Evolutionary conservation across 92 coral and sea anemone species (phyloP), one percentile per base, ranked within the genome.

Genomic region (Epizoanthus scotinus): DNA sequence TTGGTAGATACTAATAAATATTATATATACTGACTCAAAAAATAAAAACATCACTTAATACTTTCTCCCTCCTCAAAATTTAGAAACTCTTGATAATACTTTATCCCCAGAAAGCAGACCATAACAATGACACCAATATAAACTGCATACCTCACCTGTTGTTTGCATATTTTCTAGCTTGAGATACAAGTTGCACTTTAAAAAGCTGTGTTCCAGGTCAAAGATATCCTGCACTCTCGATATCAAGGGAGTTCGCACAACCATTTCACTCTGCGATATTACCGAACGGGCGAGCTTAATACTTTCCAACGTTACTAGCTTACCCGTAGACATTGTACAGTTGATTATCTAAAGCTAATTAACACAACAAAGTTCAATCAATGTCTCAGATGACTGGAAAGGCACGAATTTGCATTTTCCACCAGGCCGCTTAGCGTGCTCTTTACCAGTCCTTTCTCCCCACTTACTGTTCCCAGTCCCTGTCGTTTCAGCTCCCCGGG

Each of bases 141-240:
- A 6, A 62, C 38, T 20, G n/a, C 14, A 15, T 26, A 10, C 19
- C 77, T 68, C 31, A 77, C 87, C 87, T 36, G 87, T 84, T 65
- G 47, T 82, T 55, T 86, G 94, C 89, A 91, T 79, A 78, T 50
- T 91, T 62, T 91, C 94, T 67, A 91, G 47, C 75, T 91, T 91
- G 42, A 91, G 77, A 53, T 87, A 87, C 73, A 91, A 58, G 22
- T 77, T 66, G 24, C n/a, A n/a, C n/a, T n/a, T n/a, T n/a, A n/a
- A n/a, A n/a, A 78, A 82, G 6, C 26, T 7, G 49, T 67, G 71
- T 14, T 40, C 81, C 73, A 88, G 77, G 10, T 87, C 91, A 82
- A 91, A 87, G 2, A 82, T 70, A 25, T 53, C 42, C 63, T 81
- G 87, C 2, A 73, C 89, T 82, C 82, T 88, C 68, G 69, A 63